These are phyloP conservation scores for Eupeodes luniger DNA, from an alignment of 2,888 invertebrate genomes.

Conservation along the genomic window DNA sequence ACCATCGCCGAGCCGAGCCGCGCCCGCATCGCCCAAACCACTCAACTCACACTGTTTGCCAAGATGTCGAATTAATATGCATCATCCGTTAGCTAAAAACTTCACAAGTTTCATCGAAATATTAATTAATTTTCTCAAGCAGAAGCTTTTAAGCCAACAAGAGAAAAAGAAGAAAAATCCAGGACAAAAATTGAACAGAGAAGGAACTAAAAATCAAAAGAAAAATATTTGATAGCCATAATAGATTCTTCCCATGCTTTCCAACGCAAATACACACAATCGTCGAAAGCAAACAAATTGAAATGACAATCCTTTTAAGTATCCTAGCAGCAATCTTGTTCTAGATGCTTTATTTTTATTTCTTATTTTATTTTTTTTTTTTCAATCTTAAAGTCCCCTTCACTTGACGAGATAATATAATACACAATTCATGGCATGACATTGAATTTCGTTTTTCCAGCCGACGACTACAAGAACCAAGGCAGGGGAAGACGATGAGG, in stretches of 20 bases:
- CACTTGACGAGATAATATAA: conserved; percentile 30
- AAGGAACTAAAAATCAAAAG: conserved; percentile 1
- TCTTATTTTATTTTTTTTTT: conserved; percentile 15
- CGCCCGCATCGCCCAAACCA: not conserved
- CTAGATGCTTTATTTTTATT: conserved; percentile 28
- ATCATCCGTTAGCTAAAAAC: conserved; percentile 57
- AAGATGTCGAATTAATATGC: conserved; percentile 69
- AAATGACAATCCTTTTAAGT: conserved; percentile 67
- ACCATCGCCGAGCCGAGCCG: not conserved
- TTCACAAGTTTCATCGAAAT: conserved; percentile 54
- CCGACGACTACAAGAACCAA: conserved; percentile 15
- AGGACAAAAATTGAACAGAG: not conserved
- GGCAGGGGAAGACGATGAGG: not conserved
- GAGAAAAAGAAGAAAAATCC: conserved; percentile 1
- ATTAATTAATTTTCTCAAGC: conserved; percentile 67
- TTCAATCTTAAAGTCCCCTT: conserved; percentile 8
- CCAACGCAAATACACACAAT: conserved; percentile 34
- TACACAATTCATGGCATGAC: conserved; percentile 63
- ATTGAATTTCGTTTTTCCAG: conserved; percentile 62
- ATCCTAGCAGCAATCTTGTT: conserved; percentile 49
- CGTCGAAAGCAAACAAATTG: conserved; percentile 57
- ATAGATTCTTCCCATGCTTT: conserved; percentile 55
- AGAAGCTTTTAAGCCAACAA: conserved; percentile 24
- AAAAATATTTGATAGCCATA: conserved; percentile 57
- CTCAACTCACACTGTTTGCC: conserved; percentile 17